Evolutionary conservation across 2,797 vertebrate species (phyloP).

Genomic region (Sphenopsis melanotis): DNA sequence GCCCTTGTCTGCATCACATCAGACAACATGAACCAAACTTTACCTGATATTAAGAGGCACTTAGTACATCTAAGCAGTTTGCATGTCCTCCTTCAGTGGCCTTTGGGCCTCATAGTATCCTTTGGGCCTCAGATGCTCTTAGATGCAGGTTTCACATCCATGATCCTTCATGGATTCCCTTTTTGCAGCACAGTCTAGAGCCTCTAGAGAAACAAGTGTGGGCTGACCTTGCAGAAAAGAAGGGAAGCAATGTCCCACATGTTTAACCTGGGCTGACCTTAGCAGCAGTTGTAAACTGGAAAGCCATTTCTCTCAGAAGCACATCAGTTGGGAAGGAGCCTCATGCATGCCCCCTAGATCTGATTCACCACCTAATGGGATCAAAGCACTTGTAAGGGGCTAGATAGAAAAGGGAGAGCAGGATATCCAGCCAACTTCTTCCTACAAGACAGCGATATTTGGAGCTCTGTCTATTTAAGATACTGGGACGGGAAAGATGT

Average conservation of each 20-base stretch:
- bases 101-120: neutral
- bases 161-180: neutral
- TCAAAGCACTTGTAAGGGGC: neutral
- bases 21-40: neutral
- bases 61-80: neutral
- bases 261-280: neutral
- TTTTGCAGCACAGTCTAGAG: neutral
- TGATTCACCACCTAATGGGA: neutral
- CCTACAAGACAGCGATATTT: neutral
- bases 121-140: neutral
- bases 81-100: neutral
- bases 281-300: neutral
- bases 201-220: neutral
- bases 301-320: neutral
- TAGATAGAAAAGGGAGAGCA: neutral
- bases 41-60: neutral
- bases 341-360: neutral
- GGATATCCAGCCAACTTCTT: neutral
- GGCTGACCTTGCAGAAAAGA: neutral
- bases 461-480: neutral
- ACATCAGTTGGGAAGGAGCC: neutral
- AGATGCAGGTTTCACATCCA: neutral
- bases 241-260: neutral
- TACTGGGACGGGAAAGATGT: neutral
- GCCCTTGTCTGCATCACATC: neutral